Evolutionary conservation across 2,113 vertebrate species (phyloP), one percentile per base, ranked within the genome.

Genomic region (Ascaphus truei): DNA sequence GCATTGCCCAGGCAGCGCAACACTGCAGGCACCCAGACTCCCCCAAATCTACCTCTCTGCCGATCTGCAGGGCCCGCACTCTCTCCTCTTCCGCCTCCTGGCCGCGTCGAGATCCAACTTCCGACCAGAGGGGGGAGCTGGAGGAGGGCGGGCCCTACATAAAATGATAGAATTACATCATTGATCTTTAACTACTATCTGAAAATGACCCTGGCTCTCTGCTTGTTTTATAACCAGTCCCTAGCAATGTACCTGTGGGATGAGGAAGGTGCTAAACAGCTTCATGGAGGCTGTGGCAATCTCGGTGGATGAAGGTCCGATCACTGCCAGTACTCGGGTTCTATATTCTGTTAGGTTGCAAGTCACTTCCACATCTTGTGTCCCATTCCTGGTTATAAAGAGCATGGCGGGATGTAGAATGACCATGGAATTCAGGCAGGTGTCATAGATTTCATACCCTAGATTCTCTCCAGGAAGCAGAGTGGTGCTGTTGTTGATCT

Each of bases 291-390:
- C 26, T 0, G 89, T 72, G 37, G 85, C 85, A 23, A 94, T 86
- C 3, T 92, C 89, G 0, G 95, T 95, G 0, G 26, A 76, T 1
- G 74, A 52, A 0, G 94, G 65, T 1, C 96, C 96, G 0, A 98
- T 91, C 37, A 96, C 87, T 0, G 95, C 95, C 0, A 82, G 74
- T 26, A 92, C 81, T 0, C 82, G 89, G 1, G 94, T 86, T 78
- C 83, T 88, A 79, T 95, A 94, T 41, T 83, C 23, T 0, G 89
- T 92, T 78, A 91, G 90, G 67, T 93, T 86, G 73, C 88, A 91
- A 68, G 26, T 25, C 29, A 88, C 79, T 3, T 79, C 67, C 3
- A 93, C 30, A 1, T 37, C 36, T 1, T 76, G 36, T 22, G 25
- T 74, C 0, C 53, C 52, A 34, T 57, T 47, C 20, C 10, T 45